These are phyloP conservation scores for Alouatta palliata DNA, from an alignment of 2,113 vertebrate genomes.

Conservation along the genomic window DNA sequence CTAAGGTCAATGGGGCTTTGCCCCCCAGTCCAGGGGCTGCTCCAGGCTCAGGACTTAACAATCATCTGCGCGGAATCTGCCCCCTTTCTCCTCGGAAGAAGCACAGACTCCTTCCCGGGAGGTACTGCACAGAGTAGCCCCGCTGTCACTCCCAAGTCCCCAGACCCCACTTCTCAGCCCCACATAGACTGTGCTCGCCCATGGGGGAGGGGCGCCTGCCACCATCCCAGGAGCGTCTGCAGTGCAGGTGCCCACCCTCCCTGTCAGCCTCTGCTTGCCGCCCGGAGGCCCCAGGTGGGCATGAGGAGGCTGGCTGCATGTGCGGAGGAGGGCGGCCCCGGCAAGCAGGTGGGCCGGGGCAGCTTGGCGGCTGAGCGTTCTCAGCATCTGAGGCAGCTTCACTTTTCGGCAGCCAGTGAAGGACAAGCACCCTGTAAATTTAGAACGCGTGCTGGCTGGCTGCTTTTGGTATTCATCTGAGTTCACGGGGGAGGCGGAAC, in stretches of 20 bases:
- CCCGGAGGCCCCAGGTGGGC: not conserved
- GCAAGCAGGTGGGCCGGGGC: not conserved
- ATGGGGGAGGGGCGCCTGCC: not conserved
- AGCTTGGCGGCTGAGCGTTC: not conserved
- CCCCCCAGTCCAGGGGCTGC: not conserved
- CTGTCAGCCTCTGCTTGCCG: not conserved
- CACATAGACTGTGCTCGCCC: not conserved
- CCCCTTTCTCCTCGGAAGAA: not conserved
- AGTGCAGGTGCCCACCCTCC: no score
- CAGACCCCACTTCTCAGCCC: not conserved
- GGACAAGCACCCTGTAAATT: conserved; percentile 16
- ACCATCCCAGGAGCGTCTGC: not conserved
- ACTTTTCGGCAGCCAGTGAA: not conserved
- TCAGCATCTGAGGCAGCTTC: not conserved
- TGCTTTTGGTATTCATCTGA: not conserved
- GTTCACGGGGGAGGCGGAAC: rapidly evolving
- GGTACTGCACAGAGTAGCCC: rapidly evolving
- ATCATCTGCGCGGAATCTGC: rapidly evolving
- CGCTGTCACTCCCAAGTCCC: rapidly evolving
- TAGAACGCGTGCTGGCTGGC: not conserved
- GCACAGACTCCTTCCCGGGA: not conserved
- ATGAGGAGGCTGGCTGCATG: rapidly evolving
- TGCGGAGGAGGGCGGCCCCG: rapidly evolving
- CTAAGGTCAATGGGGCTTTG: no score
- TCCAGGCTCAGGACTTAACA: not conserved